Base-by-base conservation (phyloP, 2,888 invertebrate species). In the Drosophila diplacantha region DNA sequence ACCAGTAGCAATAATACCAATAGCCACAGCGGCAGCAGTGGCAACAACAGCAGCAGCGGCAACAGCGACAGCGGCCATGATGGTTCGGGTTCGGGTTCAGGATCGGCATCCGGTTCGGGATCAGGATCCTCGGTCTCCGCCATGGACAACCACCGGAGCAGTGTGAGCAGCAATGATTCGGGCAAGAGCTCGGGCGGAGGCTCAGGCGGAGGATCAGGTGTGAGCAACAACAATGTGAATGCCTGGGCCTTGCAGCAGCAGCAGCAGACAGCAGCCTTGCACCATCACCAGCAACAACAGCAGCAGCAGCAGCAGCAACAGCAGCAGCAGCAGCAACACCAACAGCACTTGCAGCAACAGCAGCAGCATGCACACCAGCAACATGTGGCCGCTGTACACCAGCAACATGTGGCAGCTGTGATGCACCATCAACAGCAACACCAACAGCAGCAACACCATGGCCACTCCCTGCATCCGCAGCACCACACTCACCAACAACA, bases 331-430 rank as follows among this genome's bases (percentile, higher is more conserved):
- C 71, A 73, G 26, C 73, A 76, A 6, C 73, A 76, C 7, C 80
- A 84, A 9, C 85, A 86, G 14, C 83, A 84, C 12, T 69, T 77
- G 22, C 85, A 85, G 6, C 81, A 85, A 8, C 85, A 85, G 24
- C 82, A 84, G 41, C 77, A 70, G 43, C 84, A 85, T 6, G 79
- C 79, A 22, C 85, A 85, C 5, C 81, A 85, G 14, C 85, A 85
- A 32, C 82, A 84, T 38, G 58, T 74, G 55, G 38, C 81, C 62
- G 47, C 79, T 43, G 50, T 80, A 47, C 82, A 83, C n/a, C 77
- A 78, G 29, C 80, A 72, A 0, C 76, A n/a, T n/a, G n/a, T n/a
- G n/a, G n/a, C n/a, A n/a, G n/a, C n/a, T n/a, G n/a, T n/a, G n/a
- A n/a, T n/a, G n/a, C n/a, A n/a, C n/a, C n/a, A 74, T 2, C 72